These are phyloP conservation scores for Andrena camellia DNA, from an alignment of 2,888 invertebrate genomes.

Conservation along the genomic window DNA sequence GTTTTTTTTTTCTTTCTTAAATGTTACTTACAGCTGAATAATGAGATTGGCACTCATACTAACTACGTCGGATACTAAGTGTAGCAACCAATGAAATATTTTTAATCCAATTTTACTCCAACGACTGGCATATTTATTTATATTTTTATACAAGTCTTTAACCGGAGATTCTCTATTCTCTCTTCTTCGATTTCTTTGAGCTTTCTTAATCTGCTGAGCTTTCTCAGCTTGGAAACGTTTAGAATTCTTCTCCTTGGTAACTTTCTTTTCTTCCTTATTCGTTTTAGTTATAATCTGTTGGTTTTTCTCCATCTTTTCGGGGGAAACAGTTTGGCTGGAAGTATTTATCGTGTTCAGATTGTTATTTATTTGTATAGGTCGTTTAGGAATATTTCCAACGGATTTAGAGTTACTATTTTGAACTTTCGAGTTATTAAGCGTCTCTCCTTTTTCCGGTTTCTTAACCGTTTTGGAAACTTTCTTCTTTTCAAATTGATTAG, in stretches of 20 bases:
- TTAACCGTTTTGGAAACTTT: conserved; percentile 75
- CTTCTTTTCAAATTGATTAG: conserved; percentile 82
- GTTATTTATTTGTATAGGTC: conserved; percentile 80
- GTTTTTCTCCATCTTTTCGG: conserved; percentile 81
- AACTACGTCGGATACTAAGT: conserved; percentile 92
- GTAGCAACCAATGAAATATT: conserved; percentile 91
- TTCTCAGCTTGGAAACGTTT: conserved; percentile 85
- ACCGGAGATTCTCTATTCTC: conserved; percentile 84
- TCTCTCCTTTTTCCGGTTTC: conserved; percentile 82
- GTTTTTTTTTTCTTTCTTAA: conserved; percentile 8
- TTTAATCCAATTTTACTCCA: conserved; percentile 87
- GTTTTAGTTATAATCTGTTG: conserved; percentile 86
- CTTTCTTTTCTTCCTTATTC: conserved; percentile 86
- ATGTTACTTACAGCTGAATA: conserved; percentile 89
- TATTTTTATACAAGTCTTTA: conserved; percentile 80
- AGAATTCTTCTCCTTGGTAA: conserved; percentile 83
- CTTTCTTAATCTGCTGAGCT: conserved; percentile 85
- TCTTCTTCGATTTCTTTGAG: conserved; percentile 86
- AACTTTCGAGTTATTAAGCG: conserved; percentile 84
- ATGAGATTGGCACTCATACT: conserved; percentile 91
- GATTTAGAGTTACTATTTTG: conserved; percentile 81
- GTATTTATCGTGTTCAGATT: conserved; percentile 80
- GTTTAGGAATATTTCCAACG: conserved; percentile 76
- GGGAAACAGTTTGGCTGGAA: conserved; percentile 77
- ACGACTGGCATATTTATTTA: conserved; percentile 86